Conservation (phyloP, 2,888 invertebrate species). For the Sturmia bella region DNA sequence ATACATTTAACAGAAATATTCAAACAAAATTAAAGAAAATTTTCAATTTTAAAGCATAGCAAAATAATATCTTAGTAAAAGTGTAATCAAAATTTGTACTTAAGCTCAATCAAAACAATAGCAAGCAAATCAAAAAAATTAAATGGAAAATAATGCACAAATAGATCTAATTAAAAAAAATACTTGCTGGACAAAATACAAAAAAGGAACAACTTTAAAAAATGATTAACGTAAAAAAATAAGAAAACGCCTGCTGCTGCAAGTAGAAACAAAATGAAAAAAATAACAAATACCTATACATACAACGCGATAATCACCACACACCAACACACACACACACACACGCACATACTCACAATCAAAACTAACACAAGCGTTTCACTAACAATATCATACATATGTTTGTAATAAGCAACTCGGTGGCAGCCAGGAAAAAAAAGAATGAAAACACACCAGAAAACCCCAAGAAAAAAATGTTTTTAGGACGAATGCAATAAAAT, state of each 20-base stretch:
- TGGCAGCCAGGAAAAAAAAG: slow-evolving; percentile 17
- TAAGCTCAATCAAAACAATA: slow-evolving; percentile 51
- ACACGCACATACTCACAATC: neutral
- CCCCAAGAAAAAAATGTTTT: neutral
- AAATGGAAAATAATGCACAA: slow-evolving; percentile 2
- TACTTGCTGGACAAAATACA: slow-evolving; percentile 21
- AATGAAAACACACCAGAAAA: slow-evolving; percentile 24
- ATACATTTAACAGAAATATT: slow-evolving; percentile 44
- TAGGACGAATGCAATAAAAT: too few species aligned
- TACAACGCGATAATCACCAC: slow-evolving; percentile 67
- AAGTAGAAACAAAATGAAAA: slow-evolving; percentile 59
- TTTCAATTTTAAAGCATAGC: neutral
- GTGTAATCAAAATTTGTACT: slow-evolving; percentile 46
- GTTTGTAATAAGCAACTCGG: slow-evolving; percentile 63
- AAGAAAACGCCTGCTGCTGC: slow-evolving; percentile 73
- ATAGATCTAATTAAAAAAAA: slow-evolving; percentile 26
- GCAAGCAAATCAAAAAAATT: slow-evolving; percentile 18
- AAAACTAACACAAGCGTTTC: slow-evolving; percentile 24
- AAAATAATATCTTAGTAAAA: slow-evolving; percentile 4
- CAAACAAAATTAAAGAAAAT: slow-evolving; percentile 25
- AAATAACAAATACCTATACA: slow-evolving; percentile 68
- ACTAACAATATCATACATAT: slow-evolving; percentile 55
- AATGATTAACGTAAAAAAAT: slow-evolving; percentile 66
- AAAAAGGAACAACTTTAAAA: slow-evolving; percentile 30
- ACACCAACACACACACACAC: slow-evolving; percentile 19